Percentiles rank a stretch among this genome's conserved stretches.
phyloP scores from a whole-genome alignment of 1,140 invertebrate genomes.

The Drosophila murphyi region DNA sequence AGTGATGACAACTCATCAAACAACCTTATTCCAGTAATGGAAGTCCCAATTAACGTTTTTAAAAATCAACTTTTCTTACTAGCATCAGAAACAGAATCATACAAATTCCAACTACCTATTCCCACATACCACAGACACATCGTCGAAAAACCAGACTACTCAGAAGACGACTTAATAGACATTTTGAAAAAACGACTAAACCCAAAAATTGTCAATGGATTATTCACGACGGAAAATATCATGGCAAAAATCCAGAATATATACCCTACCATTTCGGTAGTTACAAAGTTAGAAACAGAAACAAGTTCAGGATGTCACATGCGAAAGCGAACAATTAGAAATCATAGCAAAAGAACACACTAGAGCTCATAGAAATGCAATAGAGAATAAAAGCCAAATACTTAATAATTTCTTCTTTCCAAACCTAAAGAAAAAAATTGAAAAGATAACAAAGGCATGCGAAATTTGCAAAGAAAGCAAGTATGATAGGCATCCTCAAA shows the following conservation, averaged over 20 bases:
- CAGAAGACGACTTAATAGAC: neutral
- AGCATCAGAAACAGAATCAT: neutral
- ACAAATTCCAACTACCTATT: neutral
- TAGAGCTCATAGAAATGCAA: slow-evolving; percentile 25
- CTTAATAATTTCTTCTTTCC: slow-evolving; percentile 4
- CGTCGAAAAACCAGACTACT: neutral
- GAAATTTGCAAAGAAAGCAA: neutral
- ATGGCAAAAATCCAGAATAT: slow-evolving; percentile 34
- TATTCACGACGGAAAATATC: slow-evolving; percentile 3
- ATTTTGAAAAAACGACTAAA: neutral
- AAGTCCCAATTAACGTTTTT: slow-evolving; percentile 31
- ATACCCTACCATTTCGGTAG: slow-evolving; percentile 4
- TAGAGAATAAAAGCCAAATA: slow-evolving; percentile 21
- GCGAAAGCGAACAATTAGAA: slow-evolving; percentile 3
- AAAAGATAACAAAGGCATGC: neutral
- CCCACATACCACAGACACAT: neutral
- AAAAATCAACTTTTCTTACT: slow-evolving; percentile 35
- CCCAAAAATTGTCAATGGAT: slow-evolving; percentile 16
- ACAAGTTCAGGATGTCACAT: slow-evolving; percentile 8
- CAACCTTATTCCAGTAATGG: slow-evolving; percentile 13
- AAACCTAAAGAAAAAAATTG: neutral
- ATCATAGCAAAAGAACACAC: neutral
- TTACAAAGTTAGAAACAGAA: slow-evolving; percentile 16
- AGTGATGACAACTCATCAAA: slow-evolving; percentile 24
- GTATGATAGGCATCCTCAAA: neutral